Percentiles rank a stretch among this genome's conserved stretches.
These are phyloP conservation scores for Drosophila oshimai DNA, from an alignment of 1,140 invertebrate species.

Conservation along the genomic window DNA sequence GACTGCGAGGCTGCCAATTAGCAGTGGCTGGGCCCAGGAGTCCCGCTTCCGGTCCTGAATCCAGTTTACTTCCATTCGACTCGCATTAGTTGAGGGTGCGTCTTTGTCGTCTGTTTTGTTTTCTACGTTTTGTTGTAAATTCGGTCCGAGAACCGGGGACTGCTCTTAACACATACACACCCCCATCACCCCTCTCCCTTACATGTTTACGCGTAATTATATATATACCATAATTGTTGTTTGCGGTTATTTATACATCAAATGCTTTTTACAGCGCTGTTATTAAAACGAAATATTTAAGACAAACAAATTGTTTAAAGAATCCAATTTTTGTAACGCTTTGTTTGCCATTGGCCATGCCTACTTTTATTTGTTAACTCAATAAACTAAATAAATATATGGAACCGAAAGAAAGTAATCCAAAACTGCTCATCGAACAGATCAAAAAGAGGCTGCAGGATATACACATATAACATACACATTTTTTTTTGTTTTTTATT, in stretches of 20 bases:
- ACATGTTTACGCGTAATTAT: conserved; percentile 61
- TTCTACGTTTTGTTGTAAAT: conserved; percentile 45
- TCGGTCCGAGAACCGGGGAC: conserved; percentile 28
- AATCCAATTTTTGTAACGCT: conserved; percentile 67
- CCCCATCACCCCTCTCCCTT: neutral
- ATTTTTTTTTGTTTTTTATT: conserved; percentile 37
- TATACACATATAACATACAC: conserved; percentile 3
- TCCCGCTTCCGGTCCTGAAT: conserved; percentile 19
- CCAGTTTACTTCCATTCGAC: conserved; percentile 24
- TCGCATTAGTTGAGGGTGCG: conserved; percentile 42
- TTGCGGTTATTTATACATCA: conserved; percentile 70
- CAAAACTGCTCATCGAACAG: conserved; percentile 28
- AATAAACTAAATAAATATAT: conserved; percentile 48
- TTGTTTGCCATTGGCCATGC: conserved; percentile 67
- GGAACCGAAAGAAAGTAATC: conserved; percentile 12
- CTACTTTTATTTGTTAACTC: conserved; percentile 66
- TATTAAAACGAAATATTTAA: conserved; percentile 69
- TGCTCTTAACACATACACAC: neutral
- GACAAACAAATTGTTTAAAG: conserved; percentile 70
- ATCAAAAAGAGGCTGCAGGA: conserved; percentile 14
- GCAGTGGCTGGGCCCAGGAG: conserved; percentile 19
- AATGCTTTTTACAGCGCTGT: conserved; percentile 75
- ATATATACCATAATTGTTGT: conserved; percentile 68
- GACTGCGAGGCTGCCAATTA: conserved; percentile 62
- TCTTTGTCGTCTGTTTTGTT: conserved; percentile 28